A percentile compares a stretch with the other conserved stretches of the same genome.
These are phyloP conservation scores for Apis laboriosa DNA, from an alignment of 1,140 invertebrate genomes.

Conservation along the genomic window DNA sequence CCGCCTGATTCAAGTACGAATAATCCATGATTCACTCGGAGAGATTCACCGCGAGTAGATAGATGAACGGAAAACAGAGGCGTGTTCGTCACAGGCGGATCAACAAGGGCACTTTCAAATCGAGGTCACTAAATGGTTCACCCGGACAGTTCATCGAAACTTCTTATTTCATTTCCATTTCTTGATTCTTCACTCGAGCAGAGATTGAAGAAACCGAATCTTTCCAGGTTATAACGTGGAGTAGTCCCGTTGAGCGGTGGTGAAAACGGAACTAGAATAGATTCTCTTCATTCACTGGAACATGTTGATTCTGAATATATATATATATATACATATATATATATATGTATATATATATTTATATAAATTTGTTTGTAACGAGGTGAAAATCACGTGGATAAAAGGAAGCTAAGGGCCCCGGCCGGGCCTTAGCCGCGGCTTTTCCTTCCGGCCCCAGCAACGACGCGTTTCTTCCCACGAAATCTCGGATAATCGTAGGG, in stretches of 20 bases:
- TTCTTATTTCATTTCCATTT: not conserved
- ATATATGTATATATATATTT: too few relatives aligned
- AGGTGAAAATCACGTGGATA: not conserved
- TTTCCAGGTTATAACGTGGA: not conserved
- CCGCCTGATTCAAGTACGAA: conserved; percentile 87
- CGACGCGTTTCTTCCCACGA: conserved; percentile 13
- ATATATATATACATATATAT: too few relatives aligned
- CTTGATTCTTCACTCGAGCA: not conserved
- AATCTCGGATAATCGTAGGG: conserved; percentile 43
- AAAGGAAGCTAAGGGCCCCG: not conserved
- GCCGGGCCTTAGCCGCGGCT: conserved; percentile 39
- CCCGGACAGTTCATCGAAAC: conserved; percentile 23
- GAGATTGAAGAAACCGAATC: not conserved
- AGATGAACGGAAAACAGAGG: not conserved
- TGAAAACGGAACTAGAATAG: too few relatives aligned
- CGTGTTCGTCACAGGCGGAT: not conserved
- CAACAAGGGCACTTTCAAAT: not conserved
- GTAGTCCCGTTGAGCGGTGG: too few relatives aligned
- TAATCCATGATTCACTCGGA: conserved; percentile 84
- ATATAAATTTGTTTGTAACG: too few relatives aligned
- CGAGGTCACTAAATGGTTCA: not conserved
- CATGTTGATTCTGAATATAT: not conserved
- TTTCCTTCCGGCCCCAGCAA: conserved; percentile 56
- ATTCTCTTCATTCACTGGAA: not conserved
- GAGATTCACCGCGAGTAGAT: not conserved